A percentile compares a stretch with the other conserved stretches of the same genome.
Conservation (phyloP, 2,797 vertebrate species). For the Allobates femoralis region DNA sequence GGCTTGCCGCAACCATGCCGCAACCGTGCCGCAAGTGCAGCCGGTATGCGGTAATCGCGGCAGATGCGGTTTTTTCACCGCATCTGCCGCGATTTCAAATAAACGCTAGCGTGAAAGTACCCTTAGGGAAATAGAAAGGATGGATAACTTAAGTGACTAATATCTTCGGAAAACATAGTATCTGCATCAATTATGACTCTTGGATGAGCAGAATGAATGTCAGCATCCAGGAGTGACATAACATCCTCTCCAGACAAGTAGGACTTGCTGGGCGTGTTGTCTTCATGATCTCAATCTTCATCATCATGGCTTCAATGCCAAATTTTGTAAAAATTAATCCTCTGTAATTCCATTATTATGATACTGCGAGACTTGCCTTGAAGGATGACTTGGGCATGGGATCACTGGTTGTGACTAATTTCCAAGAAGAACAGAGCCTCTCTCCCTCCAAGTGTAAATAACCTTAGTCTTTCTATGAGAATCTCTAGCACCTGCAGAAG, state of each 20-base stretch:
- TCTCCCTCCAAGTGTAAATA: slow-evolving; percentile 94
- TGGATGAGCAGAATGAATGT: slow-evolving; percentile 99
- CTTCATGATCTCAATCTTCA: slow-evolving; percentile 97
- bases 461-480: slow-evolving; percentile 95
- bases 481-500: slow-evolving; percentile 93
- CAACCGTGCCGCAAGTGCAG: no score
- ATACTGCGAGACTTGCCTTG: slow-evolving; percentile 99
- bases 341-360: slow-evolving; percentile 96
- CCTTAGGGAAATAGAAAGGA: no score
- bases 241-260: slow-evolving; percentile 99
- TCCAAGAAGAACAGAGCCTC: slow-evolving; percentile 93
- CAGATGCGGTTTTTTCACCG: no score
- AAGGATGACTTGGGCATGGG: slow-evolving; percentile 97
- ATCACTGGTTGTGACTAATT: slow-evolving; percentile 98
- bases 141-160: slow-evolving; percentile 99
- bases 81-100: no score
- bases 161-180: slow-evolving; percentile 99
- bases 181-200: slow-evolving; percentile 99
- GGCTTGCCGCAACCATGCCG: no score
- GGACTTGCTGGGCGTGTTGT: slow-evolving; percentile 99
- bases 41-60: no score
- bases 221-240: slow-evolving; percentile 99
- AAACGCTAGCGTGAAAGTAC: no score
- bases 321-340: slow-evolving; percentile 97
- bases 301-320: slow-evolving; percentile 98